Base-by-base conservation (phyloP, 2,888 invertebrate species). In the Lithophane socia region DNA sequence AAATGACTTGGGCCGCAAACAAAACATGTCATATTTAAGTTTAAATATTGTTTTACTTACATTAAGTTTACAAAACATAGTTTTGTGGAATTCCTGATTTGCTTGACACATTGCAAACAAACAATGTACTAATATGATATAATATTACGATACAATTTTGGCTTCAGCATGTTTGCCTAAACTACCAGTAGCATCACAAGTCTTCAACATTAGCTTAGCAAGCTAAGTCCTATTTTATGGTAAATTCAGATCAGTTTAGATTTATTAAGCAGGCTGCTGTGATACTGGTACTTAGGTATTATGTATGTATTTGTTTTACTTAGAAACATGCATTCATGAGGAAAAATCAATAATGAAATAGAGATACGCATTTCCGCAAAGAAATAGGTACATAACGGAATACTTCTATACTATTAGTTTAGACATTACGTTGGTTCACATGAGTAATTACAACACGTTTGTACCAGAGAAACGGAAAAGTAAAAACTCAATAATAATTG, bases 381-480 rank as follows among this genome's bases (percentile, higher is more conserved):
- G 64, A 82, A 82, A 83, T 67, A 76, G 65, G 67, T 71, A 67
- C 63, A 76, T 66, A 78, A 77, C 73, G 47, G 56, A 68, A 47
- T 74, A 77, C 74, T 74, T 85, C 69, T 69, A 76, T 68, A 81
- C 82, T 82, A 85, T 81, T 82, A 61, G 69, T 75, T 74, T 75
- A 86, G 56, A 80, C 69, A 75, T 86, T 63, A 86, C 61, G 85
- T 88, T 82, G 86, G 91, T 94, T 95, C 94, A 91, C 95, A 94
- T 90, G 88, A 73, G 78, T 91, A 92, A 93, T 95, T 95, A 92
- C 94, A 86, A 90, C 92, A 94, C 83, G 82, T 80, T 84, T 87
- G 88, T 88, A 89, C 86, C 85, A 88, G 91, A 92, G 91, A 93
- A 92, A 92, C 91, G 90, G 90, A 87, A 90, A 88, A 90, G 87